These are phyloP conservation scores for Bursaphelenchus okinawaensis DNA, from an alignment of 2,888 invertebrate species.

Conservation along the genomic window DNA sequence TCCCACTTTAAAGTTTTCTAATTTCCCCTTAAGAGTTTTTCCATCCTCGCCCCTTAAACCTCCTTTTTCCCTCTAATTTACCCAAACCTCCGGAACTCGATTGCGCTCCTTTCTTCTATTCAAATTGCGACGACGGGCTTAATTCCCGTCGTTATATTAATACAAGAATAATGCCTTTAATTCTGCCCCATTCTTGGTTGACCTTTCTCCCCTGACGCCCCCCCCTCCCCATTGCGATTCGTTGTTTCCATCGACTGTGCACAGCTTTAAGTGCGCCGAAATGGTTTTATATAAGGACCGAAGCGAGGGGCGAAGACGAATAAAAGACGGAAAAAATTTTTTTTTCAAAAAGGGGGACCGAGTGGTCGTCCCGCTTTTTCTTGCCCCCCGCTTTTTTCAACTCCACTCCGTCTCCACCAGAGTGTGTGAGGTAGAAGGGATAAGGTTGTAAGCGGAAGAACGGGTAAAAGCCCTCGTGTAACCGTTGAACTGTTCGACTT, in stretches of 20 bases:
- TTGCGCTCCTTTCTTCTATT: too few species aligned
- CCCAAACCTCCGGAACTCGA: too few species aligned
- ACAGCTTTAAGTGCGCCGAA: not conserved
- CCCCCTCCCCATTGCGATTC: too few species aligned
- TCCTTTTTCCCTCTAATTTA: too few species aligned
- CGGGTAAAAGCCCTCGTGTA: not conserved
- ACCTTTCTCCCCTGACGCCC: too few species aligned
- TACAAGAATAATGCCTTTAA: not conserved
- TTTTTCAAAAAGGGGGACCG: not conserved
- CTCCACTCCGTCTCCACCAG: not conserved
- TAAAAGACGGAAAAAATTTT: not conserved
- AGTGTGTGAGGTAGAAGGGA: not conserved
- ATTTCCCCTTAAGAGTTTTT: too few species aligned
- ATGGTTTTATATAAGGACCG: not conserved
- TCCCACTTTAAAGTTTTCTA: too few species aligned
- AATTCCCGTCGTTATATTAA: not conserved
- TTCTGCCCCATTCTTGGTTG: not conserved
- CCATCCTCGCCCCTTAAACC: too few species aligned
- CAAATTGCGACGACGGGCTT: not conserved
- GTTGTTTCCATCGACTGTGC: not conserved
- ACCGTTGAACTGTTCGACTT: not conserved
- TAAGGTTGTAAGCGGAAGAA: not conserved
- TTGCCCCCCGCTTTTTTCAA: not conserved
- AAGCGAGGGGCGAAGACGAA: not conserved
- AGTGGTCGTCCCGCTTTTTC: not conserved